These are phyloP conservation scores for Cassiopea xamachana DNA, from an alignment of 30 jellyfish, hydroid and myxozoan species.

Conservation along the genomic window DNA sequence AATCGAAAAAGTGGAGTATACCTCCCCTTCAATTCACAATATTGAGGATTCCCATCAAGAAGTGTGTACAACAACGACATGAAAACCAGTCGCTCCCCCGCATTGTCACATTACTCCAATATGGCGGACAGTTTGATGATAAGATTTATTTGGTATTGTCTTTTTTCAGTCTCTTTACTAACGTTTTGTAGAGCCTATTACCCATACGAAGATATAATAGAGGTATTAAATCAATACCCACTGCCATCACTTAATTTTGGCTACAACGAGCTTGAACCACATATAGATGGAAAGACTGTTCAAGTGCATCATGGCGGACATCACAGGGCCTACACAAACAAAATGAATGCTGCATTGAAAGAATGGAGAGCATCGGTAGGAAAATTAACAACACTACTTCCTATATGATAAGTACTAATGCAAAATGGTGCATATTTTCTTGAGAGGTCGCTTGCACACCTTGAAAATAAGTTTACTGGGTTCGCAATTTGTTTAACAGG, in stretches of 20 bases:
- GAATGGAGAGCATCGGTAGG: constrained; percentile 93
- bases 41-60: no score
- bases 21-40: no score
- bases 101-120: no score
- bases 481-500: no score
- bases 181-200: constrained; percentile 10
- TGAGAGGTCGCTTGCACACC: no score
- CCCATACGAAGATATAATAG: constrained; percentile 55
- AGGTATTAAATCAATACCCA: constrained; percentile 49
- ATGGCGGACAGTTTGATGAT: no score
- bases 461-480: no score
- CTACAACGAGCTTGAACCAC: constrained; percentile 76
- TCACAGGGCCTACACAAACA: constrained; percentile 85
- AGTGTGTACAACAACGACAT: no score
- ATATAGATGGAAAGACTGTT: constrained; percentile 77
- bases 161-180: background rate
- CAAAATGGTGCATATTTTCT: no score
- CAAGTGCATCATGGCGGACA: constrained; percentile 89
- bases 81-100: no score
- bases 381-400: background rate
- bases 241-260: constrained; percentile 80
- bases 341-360: constrained; percentile 87
- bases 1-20: no score
- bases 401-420: no score
- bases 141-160: background rate